Evolutionary conservation across 2,888 invertebrate genomes (phyloP).

Genomic region (Metopia argyrocephala): DNA sequence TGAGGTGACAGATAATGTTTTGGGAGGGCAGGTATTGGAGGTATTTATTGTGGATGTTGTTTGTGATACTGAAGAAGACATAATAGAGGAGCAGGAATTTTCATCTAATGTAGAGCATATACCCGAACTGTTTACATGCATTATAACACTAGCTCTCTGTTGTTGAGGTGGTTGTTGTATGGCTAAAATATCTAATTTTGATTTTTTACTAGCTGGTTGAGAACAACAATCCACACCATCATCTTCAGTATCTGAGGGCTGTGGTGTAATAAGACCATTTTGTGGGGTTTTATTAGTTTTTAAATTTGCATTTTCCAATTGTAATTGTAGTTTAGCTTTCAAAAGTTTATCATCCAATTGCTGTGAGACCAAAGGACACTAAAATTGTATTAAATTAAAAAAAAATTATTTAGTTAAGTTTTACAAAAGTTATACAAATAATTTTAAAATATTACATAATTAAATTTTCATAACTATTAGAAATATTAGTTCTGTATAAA

Average conservation of each 20-base stretch:
- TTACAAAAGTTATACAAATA: too few species aligned
- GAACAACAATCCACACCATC: slow-evolving; percentile 79
- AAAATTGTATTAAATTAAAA: slow-evolving; percentile 28
- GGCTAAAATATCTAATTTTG: slow-evolving; percentile 69
- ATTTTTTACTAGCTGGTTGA: slow-evolving; percentile 79
- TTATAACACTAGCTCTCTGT: slow-evolving; percentile 88
- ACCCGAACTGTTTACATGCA: slow-evolving; percentile 90
- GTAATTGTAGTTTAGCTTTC: slow-evolving; percentile 72
- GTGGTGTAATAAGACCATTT: slow-evolving; percentile 83
- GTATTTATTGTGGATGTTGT: slow-evolving; percentile 47
- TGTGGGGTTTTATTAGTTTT: slow-evolving; percentile 46
- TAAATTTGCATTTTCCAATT: slow-evolving; percentile 54
- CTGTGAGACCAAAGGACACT: slow-evolving; percentile 28
- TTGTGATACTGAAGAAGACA: slow-evolving; percentile 64
- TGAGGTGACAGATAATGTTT: slow-evolving; percentile 31
- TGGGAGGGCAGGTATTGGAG: not conserved
- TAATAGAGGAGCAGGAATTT: slow-evolving; percentile 66
- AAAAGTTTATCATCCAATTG: slow-evolving; percentile 72
- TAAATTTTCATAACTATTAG: too few species aligned
- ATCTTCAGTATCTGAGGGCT: slow-evolving; percentile 91
- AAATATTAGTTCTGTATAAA: too few species aligned
- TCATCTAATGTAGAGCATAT: slow-evolving; percentile 80
- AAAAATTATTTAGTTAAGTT: slow-evolving; percentile 6
- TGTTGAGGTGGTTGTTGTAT: slow-evolving; percentile 65
- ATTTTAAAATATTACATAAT: too few species aligned